Conservation (phyloP, 2,113 vertebrate genomes). For the Lycocorax pyrrhopterus region DNA sequence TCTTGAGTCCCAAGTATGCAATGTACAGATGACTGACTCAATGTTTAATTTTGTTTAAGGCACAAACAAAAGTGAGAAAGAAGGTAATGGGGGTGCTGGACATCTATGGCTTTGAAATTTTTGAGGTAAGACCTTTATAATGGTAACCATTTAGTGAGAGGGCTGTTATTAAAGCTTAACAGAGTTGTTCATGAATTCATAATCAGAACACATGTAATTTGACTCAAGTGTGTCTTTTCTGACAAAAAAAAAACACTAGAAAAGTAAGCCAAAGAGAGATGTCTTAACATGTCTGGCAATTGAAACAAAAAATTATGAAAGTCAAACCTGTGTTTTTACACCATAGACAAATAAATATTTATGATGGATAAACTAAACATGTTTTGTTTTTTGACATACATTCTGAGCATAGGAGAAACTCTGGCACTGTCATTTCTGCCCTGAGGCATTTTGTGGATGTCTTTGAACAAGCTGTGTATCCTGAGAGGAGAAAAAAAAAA, state of each 20-base stretch:
- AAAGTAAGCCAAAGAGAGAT: neutral
- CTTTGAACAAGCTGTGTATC: neutral
- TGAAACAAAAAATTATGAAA: neutral
- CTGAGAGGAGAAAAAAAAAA: neutral
- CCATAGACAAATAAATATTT: neutral
- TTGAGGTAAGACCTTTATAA: slow-evolving; percentile 84
- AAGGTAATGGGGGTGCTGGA: slow-evolving; percentile 99
- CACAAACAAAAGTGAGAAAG: slow-evolving; percentile 90
- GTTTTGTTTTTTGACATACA: neutral
- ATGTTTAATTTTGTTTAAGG: slow-evolving; percentile 69
- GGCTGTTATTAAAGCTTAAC: neutral
- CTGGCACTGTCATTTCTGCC: neutral
- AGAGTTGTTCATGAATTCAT: neutral
- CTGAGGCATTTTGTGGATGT: neutral
- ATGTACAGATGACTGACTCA: neutral
- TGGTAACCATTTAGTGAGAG: neutral
- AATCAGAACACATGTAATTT: neutral
- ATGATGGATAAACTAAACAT: neutral
- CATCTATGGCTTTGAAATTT: slow-evolving; percentile 99
- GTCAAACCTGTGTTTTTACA: neutral
- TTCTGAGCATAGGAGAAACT: neutral
- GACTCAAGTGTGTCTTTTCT: neutral
- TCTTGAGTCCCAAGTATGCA: neutral
- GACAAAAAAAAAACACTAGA: neutral
- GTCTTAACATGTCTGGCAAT: neutral